Conservation (phyloP, 2,888 invertebrate species). For the Diarsia rubi region DNA sequence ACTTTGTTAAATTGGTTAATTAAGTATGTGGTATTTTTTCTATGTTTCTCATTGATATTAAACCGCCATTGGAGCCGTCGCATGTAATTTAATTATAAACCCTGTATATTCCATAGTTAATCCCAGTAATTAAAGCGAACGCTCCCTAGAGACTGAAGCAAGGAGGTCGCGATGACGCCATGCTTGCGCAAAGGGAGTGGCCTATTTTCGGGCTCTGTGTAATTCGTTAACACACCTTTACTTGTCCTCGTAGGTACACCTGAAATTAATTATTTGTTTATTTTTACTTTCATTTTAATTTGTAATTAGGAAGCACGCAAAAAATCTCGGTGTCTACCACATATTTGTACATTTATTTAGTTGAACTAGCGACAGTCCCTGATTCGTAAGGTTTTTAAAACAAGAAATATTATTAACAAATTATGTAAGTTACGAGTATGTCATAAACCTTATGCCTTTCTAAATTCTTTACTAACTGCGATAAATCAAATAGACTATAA, state of each 20-base stretch:
- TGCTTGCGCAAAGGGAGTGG: slow-evolving; percentile 70
- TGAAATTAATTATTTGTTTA: slow-evolving; percentile 8
- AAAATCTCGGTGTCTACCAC: neutral
- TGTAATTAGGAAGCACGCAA: neutral
- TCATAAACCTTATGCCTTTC: neutral
- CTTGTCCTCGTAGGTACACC: slow-evolving; percentile 12
- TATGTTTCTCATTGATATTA: neutral
- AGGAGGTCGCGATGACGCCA: slow-evolving; percentile 69
- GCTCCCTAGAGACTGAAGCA: slow-evolving; percentile 40
- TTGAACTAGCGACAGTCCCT: neutral
- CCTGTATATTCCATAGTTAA: slow-evolving; percentile 14
- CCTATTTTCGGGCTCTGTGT: slow-evolving; percentile 62
- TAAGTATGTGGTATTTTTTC: neutral
- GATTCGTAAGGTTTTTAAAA: neutral
- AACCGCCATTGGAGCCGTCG: neutral
- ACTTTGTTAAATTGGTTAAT: neutral
- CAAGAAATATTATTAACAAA: neutral
- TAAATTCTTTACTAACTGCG: neutral
- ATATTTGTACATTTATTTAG: neutral
- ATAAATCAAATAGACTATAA: neutral
- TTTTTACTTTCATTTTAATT: slow-evolving; percentile 10
- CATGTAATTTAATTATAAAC: neutral
- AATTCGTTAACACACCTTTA: slow-evolving; percentile 46
- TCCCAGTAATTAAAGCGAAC: slow-evolving; percentile 50
- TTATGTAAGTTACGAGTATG: too few species aligned